Evolutionary conservation across 1,140 invertebrate species (phyloP).

Genomic region (Zaprionus africanus): DNA sequence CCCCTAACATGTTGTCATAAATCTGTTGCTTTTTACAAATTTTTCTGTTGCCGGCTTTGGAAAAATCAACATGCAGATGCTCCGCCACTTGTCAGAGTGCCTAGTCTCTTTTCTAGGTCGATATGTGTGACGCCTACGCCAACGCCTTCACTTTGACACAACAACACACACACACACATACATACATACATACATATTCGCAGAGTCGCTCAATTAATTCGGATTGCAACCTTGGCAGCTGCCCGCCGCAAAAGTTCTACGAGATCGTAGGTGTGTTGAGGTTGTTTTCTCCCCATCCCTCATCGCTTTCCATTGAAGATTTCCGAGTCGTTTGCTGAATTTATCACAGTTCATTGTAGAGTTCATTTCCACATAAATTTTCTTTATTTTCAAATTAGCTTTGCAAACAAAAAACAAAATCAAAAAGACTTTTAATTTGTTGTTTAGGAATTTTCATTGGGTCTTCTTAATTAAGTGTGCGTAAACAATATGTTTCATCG

Average conservation of each 20-base stretch:
- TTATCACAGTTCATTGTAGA: conserved; percentile 55
- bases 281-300: conserved; percentile 22
- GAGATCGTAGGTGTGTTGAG: conserved; percentile 48
- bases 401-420: neutral
- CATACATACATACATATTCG: conserved; percentile 13
- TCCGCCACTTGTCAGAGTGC: conserved; percentile 41
- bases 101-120: conserved; percentile 57
- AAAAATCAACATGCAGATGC: conserved; percentile 42
- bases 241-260: conserved; percentile 45
- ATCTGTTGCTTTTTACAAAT: conserved; percentile 60
- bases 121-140: conserved; percentile 57
- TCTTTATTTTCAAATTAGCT: conserved; percentile 9
- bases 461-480: neutral
- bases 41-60: neutral
- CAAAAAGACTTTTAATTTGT: neutral
- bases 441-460: neutral
- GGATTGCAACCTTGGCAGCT: conserved; percentile 80
- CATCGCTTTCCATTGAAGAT: conserved; percentile 39
- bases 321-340: conserved; percentile 13
- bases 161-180: neutral
- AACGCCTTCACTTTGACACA: conserved; percentile 73
- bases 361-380: conserved; percentile 58
- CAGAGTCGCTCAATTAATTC: conserved; percentile 78
- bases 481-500: neutral
- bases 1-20: conserved; percentile 49